These are phyloP conservation scores for Opisthocomus hoazin DNA, from an alignment of 2,113 vertebrate genomes.

Conservation along the genomic window DNA sequence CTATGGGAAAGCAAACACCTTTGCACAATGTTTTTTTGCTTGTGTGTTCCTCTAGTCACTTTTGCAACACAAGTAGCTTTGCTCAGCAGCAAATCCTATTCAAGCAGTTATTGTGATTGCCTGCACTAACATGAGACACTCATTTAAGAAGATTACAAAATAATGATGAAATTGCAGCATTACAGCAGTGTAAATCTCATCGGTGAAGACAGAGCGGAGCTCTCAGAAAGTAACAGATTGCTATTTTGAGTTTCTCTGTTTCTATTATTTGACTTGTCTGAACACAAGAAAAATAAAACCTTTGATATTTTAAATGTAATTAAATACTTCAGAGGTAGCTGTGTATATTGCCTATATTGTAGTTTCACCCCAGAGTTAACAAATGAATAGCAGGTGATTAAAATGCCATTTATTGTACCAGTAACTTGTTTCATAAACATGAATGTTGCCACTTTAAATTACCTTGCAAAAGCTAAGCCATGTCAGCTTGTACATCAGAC, in stretches of 20 bases:
- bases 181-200: conserved; percentile 35
- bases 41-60: neutral
- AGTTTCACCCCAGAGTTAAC: neutral
- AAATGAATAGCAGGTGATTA: neutral
- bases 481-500: neutral
- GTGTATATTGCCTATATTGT: neutral
- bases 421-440: neutral
- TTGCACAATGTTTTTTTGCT: neutral
- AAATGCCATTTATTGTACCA: neutral
- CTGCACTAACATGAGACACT: conserved; percentile 43
- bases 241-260: neutral
- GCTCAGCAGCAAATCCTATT: conserved; percentile 35
- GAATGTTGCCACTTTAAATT: neutral
- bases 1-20: conserved; percentile 10
- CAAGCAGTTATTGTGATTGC: conserved; percentile 41
- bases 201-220: neutral
- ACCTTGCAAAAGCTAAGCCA: neutral
- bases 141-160: conserved; percentile 63
- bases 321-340: neutral
- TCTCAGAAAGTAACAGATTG: neutral
- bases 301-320: neutral
- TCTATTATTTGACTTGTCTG: neutral
- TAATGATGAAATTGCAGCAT: conserved; percentile 59
- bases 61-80: conserved; percentile 55
- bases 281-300: neutral